Evolutionary conservation across 2,888 invertebrate species (phyloP), one percentile per base, ranked within the genome.

Genomic region (Cyrtodaria siliqua): DNA sequence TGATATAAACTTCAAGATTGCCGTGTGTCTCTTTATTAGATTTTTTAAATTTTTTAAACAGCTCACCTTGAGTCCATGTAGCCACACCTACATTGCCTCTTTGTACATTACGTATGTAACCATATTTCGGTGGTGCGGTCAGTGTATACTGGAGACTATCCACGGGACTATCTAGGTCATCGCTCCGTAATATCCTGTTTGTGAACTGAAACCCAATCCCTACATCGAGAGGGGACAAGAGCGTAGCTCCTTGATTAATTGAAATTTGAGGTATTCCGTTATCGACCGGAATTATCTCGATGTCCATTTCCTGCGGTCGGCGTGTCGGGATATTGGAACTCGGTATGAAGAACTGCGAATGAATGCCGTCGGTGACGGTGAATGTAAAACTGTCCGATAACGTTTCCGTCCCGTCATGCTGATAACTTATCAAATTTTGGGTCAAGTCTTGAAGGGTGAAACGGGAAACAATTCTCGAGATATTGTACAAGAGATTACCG

Each of bases 321-420:
- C 89, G 83, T 1, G 89, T 91, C 14, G 89, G 83, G 8, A 79
- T 61, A n/a, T 84, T 80, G 2, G 88, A 87, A n/a, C 92, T 87
- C 59, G 90, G 89, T 8, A 92, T 87, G 63, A 86, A 92, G 83
- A 92, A 93, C 53, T 91, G 89, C 0, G 82, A 73, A 74, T 93
- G 92, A 0, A 90, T 90, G 24, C 92, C 92, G 76, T 93, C 93
- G 0, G 91, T 89, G 1, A 93, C 88, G 2, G 89, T 87, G 72
- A 93, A 88, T 1, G 89, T 88, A 76, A 93, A 92, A 53, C 86
- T 86, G 78, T 93, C 93, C 3, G 82, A 79, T 3, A 74, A 49
- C 0, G 92, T 91, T 72, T 92, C 93, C 0, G 91, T 88, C n/a
- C 93, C 93, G 68, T 92, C 93, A 83, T 93, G 93, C 26, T 90